These are phyloP conservation scores for Dugesia japonica DNA, from an alignment of 2,888 invertebrate genomes.

Conservation along the genomic window DNA sequence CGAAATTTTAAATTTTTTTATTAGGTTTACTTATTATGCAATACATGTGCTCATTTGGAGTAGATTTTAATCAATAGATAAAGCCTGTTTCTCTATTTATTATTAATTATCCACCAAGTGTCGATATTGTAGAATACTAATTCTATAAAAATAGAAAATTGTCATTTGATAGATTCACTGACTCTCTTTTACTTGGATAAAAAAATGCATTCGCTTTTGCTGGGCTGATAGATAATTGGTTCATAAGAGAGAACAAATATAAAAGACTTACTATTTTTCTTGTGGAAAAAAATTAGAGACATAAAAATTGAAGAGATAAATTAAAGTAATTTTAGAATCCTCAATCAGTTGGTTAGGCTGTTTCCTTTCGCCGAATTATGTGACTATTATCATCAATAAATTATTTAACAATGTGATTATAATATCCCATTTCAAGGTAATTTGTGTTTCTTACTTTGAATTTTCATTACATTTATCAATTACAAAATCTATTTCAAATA, in stretches of 20 bases:
- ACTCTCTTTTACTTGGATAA: neutral
- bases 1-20: too few relatives aligned
- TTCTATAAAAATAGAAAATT: neutral
- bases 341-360: neutral
- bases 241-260: conserved; percentile 8
- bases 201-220: neutral
- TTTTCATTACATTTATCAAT: too few relatives aligned
- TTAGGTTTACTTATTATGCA: too few relatives aligned
- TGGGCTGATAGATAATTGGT: neutral
- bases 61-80: too few relatives aligned
- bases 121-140: conserved; percentile 12
- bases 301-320: neutral
- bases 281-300: conserved; percentile 12
- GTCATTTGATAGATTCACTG: neutral
- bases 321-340: neutral
- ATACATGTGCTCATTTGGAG: too few relatives aligned
- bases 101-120: neutral
- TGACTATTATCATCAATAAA: neutral
- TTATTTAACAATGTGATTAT: neutral
- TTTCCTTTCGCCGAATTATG: neutral
- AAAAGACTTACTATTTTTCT: conserved; percentile 11
- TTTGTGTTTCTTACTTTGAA: neutral
- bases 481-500: too few relatives aligned
- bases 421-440: neutral
- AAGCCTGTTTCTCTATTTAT: too few relatives aligned